Percentiles rank a stretch among this genome's conserved stretches.
phyloP scores from a whole-genome alignment of 2,888 invertebrate genomes.

The Cremastinae sp. region DNA sequence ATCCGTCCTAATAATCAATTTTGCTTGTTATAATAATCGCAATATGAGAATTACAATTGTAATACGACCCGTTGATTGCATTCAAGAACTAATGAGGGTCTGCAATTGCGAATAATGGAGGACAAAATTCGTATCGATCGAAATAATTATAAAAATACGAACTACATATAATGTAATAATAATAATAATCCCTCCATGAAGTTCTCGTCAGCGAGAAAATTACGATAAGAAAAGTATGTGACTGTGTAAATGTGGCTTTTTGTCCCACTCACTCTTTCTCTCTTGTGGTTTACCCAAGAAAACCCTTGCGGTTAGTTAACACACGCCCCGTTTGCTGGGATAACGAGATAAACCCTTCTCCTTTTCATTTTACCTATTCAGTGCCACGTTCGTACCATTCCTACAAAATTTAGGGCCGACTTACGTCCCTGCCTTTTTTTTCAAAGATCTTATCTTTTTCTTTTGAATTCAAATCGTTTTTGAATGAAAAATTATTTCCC shows the following conservation, averaged over 20 bases:
- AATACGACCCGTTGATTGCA: no score
- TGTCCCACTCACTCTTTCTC: constrained; percentile 2
- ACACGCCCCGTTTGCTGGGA: constrained; percentile 65
- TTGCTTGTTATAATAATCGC: no score
- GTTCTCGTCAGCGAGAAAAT: constrained; percentile 17
- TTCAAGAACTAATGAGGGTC: no score
- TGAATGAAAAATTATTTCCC: no score
- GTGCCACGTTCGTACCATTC: constrained; percentile 62
- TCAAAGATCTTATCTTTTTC: neutral
- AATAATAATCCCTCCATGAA: neutral
- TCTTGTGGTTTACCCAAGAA: constrained; percentile 44
- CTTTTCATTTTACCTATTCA: constrained; percentile 64
- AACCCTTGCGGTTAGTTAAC: constrained; percentile 62
- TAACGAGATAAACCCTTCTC: constrained; percentile 65
- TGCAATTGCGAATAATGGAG: neutral
- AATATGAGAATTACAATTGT: no score
- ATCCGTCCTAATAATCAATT: no score
- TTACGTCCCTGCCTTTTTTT: constrained; percentile 24
- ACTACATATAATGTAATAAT: no score
- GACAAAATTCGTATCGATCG: no score
- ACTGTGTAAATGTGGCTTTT: constrained; percentile 40
- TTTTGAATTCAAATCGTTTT: constrained; percentile 1
- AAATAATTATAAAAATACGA: no score
- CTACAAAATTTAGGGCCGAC: constrained; percentile 55
- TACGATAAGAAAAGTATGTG: constrained; percentile 18